Conservation (phyloP, 2,888 invertebrate species). For the Cepaea hortensis region DNA sequence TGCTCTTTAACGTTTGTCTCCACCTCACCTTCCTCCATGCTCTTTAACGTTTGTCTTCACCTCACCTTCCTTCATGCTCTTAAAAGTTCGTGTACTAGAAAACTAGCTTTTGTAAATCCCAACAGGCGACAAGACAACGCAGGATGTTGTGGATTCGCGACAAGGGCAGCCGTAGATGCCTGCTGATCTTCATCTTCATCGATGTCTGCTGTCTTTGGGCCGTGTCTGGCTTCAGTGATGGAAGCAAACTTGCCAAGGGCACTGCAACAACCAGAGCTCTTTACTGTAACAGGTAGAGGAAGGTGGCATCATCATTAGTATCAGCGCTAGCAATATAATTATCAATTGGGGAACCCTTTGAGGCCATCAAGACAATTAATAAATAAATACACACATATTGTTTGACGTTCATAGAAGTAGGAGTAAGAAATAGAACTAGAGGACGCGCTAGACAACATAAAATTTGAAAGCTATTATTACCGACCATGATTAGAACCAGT, state of each 20-base stretch:
- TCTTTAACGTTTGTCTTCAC: too few species aligned
- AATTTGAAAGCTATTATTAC: too few species aligned
- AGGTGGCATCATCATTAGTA: not conserved
- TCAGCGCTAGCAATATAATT: not conserved
- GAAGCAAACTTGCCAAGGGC: conserved; percentile 15
- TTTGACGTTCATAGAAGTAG: too few species aligned
- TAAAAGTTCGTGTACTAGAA: not conserved
- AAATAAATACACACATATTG: too few species aligned
- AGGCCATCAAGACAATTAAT: too few species aligned
- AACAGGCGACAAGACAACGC: not conserved
- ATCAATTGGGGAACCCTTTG: too few species aligned
- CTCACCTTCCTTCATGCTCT: too few species aligned
- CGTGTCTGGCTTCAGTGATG: conserved; percentile 27
- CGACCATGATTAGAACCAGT: too few species aligned
- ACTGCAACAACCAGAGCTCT: conserved; percentile 6
- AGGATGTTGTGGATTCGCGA: not conserved
- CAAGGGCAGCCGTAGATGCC: too few species aligned
- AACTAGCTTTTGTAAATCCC: not conserved
- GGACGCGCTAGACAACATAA: not conserved
- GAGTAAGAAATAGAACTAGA: not conserved
- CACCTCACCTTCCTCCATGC: too few species aligned
- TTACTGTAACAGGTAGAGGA: conserved; percentile 27
- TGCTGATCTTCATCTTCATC: not conserved
- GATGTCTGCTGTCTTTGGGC: not conserved
- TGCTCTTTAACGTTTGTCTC: too few species aligned